Percentiles rank a stretch among this genome's conserved stretches.
phyloP scores from a whole-genome alignment of 2,888 invertebrate species.

The Ecdyonurus torrentis region DNA sequence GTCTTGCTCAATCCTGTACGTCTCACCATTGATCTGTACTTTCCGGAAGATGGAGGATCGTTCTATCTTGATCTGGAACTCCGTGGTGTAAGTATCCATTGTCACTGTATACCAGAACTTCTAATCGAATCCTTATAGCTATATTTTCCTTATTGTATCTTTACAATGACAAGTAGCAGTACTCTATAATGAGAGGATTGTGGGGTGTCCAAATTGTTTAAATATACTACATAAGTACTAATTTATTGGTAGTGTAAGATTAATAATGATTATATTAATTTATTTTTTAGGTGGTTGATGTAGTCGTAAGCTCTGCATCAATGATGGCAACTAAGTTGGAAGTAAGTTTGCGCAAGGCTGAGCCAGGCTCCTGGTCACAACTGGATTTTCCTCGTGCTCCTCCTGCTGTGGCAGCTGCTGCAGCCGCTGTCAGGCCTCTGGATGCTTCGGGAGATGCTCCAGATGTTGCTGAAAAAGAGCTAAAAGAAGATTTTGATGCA shows the following conservation, averaged over 20 bases:
- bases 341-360: constrained; percentile 74
- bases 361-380: constrained; percentile 65
- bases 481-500: constrained; percentile 32
- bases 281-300: constrained; percentile 52
- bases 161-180: too few species aligned
- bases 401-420: neutral
- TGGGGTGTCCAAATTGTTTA: too few species aligned
- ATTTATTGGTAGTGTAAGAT: too few species aligned
- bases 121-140: too few species aligned
- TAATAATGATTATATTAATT: too few species aligned
- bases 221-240: too few species aligned
- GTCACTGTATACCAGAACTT: neutral
- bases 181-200: too few species aligned
- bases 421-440: neutral
- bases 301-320: constrained; percentile 48
- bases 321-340: constrained; percentile 86
- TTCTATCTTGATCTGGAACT: constrained; percentile 66
- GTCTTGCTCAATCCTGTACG: constrained; percentile 75
- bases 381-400: constrained; percentile 43
- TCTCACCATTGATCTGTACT: constrained; percentile 53
- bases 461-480: constrained; percentile 7
- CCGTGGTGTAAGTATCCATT: constrained; percentile 47
- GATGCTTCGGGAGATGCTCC: neutral
- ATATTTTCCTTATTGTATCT: too few species aligned
- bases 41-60: constrained; percentile 55